Base-by-base conservation (phyloP, 2,888 invertebrate genomes). In the Corythucha ciliata region DNA sequence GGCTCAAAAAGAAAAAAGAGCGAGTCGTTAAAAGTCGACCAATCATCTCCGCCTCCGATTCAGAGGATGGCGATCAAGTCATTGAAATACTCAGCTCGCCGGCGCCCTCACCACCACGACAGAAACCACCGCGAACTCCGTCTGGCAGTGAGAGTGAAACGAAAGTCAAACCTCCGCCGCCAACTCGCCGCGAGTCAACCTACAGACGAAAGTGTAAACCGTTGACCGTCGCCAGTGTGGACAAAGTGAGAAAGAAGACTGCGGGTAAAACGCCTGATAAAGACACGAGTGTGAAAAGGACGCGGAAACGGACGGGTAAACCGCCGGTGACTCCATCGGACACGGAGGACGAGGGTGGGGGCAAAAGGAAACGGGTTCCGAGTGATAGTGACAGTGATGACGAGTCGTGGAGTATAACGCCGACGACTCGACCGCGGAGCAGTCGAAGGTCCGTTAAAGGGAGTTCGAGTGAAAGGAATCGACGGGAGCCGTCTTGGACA, bases 21-120 rank as follows among this genome's bases (percentile, higher is more conserved):
- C 25, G 47, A 20, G 16, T 12, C 5, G 36, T 24, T n/a, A 56
- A 51, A 29, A 20, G 21, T 24, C 27, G n/a, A n/a, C n/a, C n/a
- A n/a, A n/a, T n/a, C n/a, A n/a, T n/a, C n/a, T n/a, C 46, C 49
- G 55, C 55, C 47, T 61, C 52, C 63, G 70, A 29, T 64, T 69
- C 45, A 63, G 70, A 48, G 64, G 71, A 49, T 66, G 40, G 27
- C 8, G 25, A 32, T 26, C 18, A 36, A 46, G 50, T 29, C 24
- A 36, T 33, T 21, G 33, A 48, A n/a, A 41, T 50, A 22, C 53
- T 4, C 36, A 64, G 63, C 36, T 64, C 63, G 34, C 54, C 53
- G n/a, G 56, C 57, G 20, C 48, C 57, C 32, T 36, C 47, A 27
- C 33, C 26, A 5, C 36, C 48, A 18, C 48, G 45, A 1, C 29